Evolutionary conservation across 2,797 vertebrate species (phyloP).

Genomic region (Hafferia zeledoni): DNA sequence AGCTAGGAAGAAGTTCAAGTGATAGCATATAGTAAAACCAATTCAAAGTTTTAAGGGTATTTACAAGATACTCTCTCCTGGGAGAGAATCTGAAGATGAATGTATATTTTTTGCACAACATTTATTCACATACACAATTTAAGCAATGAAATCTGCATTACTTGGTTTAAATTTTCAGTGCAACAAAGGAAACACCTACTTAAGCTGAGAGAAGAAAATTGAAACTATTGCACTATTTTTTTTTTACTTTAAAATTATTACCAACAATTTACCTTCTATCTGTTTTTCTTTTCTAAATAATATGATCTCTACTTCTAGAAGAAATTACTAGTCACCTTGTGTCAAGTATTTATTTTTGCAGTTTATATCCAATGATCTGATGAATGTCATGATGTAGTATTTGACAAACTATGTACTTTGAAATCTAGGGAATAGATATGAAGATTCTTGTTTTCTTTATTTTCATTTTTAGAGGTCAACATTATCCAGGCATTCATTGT

Average conservation of each 20-base stretch:
- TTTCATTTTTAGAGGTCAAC: conserved; percentile 45
- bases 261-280: not conserved
- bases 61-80: not conserved
- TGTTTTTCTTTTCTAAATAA: not conserved
- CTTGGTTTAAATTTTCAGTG: not conserved
- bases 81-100: not conserved
- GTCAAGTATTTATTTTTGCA: not conserved
- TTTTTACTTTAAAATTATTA: not conserved
- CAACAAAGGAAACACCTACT: not conserved
- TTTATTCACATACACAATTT: not conserved
- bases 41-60: not conserved
- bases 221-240: not conserved
- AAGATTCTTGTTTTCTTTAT: not conserved
- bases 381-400: not conserved
- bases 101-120: not conserved
- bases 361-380: not conserved
- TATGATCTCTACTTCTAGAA: not conserved
- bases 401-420: not conserved
- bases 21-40: not conserved
- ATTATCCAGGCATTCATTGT: conserved; percentile 54
- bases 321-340: not conserved
- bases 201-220: not conserved
- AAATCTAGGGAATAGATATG: not conserved
- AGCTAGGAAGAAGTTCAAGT: not conserved
- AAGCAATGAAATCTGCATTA: not conserved